These are phyloP conservation scores for Diorhabda sublineata DNA, from an alignment of 1,140 invertebrate genomes.

Conservation along the genomic window DNA sequence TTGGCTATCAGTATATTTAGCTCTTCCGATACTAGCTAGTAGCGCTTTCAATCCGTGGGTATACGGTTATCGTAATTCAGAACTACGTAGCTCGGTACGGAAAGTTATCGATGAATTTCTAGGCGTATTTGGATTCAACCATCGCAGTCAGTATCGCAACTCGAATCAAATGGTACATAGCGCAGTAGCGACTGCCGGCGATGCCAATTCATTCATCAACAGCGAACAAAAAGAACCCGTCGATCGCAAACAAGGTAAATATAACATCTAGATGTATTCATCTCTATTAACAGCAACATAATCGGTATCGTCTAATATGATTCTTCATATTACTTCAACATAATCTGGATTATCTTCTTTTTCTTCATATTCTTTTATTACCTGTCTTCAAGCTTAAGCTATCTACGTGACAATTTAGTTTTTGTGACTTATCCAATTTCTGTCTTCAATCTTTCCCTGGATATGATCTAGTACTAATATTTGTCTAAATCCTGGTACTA, in stretches of 20 bases:
- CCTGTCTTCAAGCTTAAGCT: no score
- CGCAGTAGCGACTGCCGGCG: conserved; percentile 40
- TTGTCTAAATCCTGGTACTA: no score
- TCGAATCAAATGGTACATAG: conserved; percentile 38
- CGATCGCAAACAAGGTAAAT: conserved; percentile 28
- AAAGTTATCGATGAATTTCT: conserved; percentile 54
- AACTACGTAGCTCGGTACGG: conserved; percentile 58
- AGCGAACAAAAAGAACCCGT: conserved; percentile 36
- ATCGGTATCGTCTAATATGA: no score
- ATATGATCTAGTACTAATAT: no score
- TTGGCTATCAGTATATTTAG: conserved; percentile 55
- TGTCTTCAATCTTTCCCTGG: no score
- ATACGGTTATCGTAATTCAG: conserved; percentile 63
- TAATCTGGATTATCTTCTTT: no score
- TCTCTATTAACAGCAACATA: no score
- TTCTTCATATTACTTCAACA: no score
- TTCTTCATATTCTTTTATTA: no score
- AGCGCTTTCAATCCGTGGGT: conserved; percentile 64
- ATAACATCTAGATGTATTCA: background rate
- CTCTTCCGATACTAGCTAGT: conserved; percentile 57
- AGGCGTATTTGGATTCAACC: conserved; percentile 47
- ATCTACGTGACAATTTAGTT: no score
- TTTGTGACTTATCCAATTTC: no score
- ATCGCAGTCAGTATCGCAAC: conserved; percentile 38
- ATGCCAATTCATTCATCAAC: conserved; percentile 40